phyloP scores from a whole-genome alignment of 2,888 invertebrate species.

The Willowsia nigromaculata region DNA sequence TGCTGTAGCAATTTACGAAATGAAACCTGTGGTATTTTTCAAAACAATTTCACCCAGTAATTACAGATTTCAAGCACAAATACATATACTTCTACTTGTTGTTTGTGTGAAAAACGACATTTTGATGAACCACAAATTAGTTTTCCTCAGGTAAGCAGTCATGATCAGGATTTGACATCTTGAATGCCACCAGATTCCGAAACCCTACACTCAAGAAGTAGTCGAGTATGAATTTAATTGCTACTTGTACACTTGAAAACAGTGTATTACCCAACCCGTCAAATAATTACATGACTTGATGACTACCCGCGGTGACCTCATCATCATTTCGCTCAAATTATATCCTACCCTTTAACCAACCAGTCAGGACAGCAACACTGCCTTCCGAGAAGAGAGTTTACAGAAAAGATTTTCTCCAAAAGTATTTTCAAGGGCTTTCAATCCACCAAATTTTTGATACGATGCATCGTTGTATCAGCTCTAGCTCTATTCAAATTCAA shows the following conservation, averaged over 20 bases:
- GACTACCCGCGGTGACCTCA: conserved; percentile 9
- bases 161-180: conserved; percentile 56
- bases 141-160: conserved; percentile 31
- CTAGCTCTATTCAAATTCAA: background rate
- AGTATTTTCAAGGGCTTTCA: no score
- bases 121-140: conserved; percentile 62
- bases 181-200: conserved; percentile 1
- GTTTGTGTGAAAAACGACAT: conserved; percentile 48
- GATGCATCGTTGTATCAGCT: no score
- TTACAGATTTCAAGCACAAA: background rate
- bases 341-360: background rate
- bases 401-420: no score
- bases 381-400: no score
- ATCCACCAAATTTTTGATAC: no score
- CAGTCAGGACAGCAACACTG: background rate
- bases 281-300: conserved; percentile 23
- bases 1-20: no score
- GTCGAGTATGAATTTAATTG: conserved; percentile 9
- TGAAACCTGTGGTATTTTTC: background rate
- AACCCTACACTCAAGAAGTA: background rate
- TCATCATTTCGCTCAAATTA: background rate
- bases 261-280: background rate
- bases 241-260: conserved; percentile 10
- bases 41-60: background rate
- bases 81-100: background rate